phyloP scores from a whole-genome alignment of 1,140 invertebrate species.

The Drosophila micromelanica region DNA sequence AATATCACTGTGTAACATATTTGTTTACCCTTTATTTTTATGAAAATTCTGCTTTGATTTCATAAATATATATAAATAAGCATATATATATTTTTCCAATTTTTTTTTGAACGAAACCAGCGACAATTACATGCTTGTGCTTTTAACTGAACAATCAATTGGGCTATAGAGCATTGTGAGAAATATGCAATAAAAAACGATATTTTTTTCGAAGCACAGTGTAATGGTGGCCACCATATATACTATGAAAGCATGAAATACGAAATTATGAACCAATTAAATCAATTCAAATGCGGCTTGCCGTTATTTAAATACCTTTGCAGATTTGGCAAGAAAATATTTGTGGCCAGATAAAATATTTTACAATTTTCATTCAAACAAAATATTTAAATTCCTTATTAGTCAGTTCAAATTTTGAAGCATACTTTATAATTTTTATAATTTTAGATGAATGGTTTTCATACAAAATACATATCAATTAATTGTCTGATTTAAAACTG shows the following conservation, averaged over 20 bases:
- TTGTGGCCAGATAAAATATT: too few species aligned
- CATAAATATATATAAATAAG: conserved; percentile 1
- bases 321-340: neutral
- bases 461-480: too few species aligned
- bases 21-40: conserved; percentile 5
- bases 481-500: too few species aligned
- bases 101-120: conserved; percentile 25
- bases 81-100: conserved; percentile 24
- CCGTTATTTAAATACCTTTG: conserved; percentile 25
- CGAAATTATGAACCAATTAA: conserved; percentile 26
- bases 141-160: conserved; percentile 41
- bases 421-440: too few species aligned
- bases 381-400: too few species aligned
- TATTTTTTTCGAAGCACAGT: conserved; percentile 52
- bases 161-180: conserved; percentile 11
- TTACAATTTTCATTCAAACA: too few species aligned
- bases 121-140: conserved; percentile 59
- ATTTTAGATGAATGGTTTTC: too few species aligned
- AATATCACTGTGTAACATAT: conserved; percentile 22
- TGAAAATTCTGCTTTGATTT: conserved; percentile 34
- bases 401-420: too few species aligned
- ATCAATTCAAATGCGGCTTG: conserved; percentile 2
- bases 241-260: conserved; percentile 15
- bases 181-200: conserved; percentile 17
- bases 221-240: conserved; percentile 47